Base-by-base conservation (phyloP, 2,797 vertebrate genomes). In the Acanthurus tractus region DNA sequence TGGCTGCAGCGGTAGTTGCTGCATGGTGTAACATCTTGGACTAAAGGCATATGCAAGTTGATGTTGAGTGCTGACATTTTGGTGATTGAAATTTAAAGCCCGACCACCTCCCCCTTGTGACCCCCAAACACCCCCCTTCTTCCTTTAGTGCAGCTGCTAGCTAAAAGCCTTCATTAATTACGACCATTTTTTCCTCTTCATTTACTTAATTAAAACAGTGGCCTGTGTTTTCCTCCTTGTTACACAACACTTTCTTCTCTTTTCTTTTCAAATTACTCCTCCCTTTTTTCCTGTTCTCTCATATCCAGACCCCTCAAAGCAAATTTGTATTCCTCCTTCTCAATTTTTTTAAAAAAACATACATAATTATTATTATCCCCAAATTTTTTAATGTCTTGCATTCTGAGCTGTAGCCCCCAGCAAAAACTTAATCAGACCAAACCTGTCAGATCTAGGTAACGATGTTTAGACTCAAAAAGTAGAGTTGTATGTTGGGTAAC, bases 151-250 rank as follows among this genome's bases (percentile, higher is more conserved):
- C 92, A 92, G 91, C 89, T 81, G 78, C 93, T 88, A 86, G 90
- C 81, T 86, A 86, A 92, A 92, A 88, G 90, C 89, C 86, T 91
- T 91, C 87, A 73, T 92, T 93, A 90, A 92, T 94, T 90, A 88
- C 74, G 53, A 92, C 89, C 77, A 83, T 87, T 83, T 71, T 86
- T 87, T 86, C 79, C 78, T 86, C 80, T 88, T 93, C 82, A 91
- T 91, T 93, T 92, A 84, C 87, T 89, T 90, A 89, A 91, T 88
- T 86, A 79, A 89, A 91, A 86, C 66, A 88, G 85, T 93, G 88
- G 86, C 86, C 87, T 89, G 72, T 88, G 74, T 87, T 90, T 90
- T 85, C 73, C 76, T 83, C 76, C 65, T 78, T 74, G 79, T 88
- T 88, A 75, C 73, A 85, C 54, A 70, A 59, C 38, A 70, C 36